Conservation (phyloP, 2,888 invertebrate genomes). For the Orchestes rusci region DNA sequence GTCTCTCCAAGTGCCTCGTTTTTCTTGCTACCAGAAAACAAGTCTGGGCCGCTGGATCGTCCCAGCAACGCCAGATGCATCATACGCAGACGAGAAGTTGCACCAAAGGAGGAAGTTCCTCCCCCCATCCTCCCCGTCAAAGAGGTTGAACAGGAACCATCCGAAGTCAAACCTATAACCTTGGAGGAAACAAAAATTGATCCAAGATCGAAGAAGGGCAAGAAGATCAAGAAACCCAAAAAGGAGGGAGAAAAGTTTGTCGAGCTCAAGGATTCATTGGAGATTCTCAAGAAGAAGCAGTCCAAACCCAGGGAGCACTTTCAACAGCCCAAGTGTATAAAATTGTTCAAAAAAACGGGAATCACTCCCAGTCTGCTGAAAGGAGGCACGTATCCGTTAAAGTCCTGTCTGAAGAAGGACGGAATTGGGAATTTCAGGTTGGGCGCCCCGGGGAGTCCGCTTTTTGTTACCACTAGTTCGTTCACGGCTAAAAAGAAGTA, state of each 20-base stretch:
- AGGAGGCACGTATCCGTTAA: constrained; percentile 35
- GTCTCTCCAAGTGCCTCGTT: too few relatives aligned
- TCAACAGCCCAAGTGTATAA: constrained; percentile 36
- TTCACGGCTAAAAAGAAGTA: constrained; percentile 17
- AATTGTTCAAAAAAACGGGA: constrained; percentile 30
- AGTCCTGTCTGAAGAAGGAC: constrained; percentile 31
- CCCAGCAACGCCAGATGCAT: background rate
- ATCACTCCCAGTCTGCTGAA: constrained; percentile 25
- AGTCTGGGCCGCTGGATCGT: background rate
- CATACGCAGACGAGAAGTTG: background rate
- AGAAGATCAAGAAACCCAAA: background rate
- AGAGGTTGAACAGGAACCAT: background rate
- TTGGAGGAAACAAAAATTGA: background rate
- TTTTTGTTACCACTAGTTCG: constrained; percentile 30
- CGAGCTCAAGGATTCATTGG: constrained; percentile 37
- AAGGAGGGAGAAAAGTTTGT: constrained; percentile 17
- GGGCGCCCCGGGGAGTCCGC: constrained; percentile 31
- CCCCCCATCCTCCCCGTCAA: background rate
- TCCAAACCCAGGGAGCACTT: constrained; percentile 28
- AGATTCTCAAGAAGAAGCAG: constrained; percentile 34
- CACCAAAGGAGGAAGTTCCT: background rate
- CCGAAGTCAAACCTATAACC: background rate
- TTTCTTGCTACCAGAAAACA: background rate
- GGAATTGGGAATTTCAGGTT: constrained; percentile 26
- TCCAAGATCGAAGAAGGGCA: background rate